Conservation (phyloP, 2,888 invertebrate species). For the Acrobasis consociella region DNA sequence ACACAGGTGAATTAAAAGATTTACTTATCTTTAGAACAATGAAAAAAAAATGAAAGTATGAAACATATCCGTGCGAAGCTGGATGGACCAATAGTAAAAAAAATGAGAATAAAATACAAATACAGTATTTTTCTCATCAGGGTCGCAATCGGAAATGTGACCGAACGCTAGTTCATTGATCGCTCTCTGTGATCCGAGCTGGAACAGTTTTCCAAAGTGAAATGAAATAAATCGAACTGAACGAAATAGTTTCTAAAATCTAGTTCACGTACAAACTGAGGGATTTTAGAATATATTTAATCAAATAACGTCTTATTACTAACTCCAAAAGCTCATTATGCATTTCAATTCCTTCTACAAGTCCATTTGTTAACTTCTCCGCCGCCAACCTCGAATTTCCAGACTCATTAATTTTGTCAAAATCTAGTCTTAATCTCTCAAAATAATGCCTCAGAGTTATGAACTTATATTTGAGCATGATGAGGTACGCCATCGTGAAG, state of each 20-base stretch:
- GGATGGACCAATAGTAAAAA: too few species aligned
- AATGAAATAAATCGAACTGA: background rate
- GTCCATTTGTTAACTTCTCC: conserved; percentile 49
- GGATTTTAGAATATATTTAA: background rate
- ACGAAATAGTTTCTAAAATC: background rate
- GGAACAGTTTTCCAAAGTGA: too few species aligned
- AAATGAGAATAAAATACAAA: too few species aligned
- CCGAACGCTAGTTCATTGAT: too few species aligned
- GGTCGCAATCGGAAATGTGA: too few species aligned
- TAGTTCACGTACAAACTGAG: background rate
- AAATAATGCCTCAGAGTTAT: conserved; percentile 67
- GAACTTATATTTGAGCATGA: conserved; percentile 71
- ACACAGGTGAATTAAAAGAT: too few species aligned
- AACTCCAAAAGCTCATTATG: conserved; percentile 65
- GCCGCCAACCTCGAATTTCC: conserved; percentile 46
- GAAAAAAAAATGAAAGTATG: too few species aligned
- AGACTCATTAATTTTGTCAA: conserved; percentile 42
- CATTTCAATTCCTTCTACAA: conserved; percentile 67
- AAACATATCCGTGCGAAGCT: too few species aligned
- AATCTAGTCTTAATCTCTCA: conserved; percentile 52
- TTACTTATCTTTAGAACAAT: too few species aligned
- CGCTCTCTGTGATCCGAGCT: too few species aligned
- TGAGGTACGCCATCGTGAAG: conserved; percentile 59
- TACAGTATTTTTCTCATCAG: too few species aligned
- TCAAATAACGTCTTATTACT: conserved; percentile 25